A percentile compares a stretch with the other conserved stretches of the same genome.
These are phyloP conservation scores for Drosophila nikananu DNA, from an alignment of 1,140 invertebrate species.

Conservation along the genomic window DNA sequence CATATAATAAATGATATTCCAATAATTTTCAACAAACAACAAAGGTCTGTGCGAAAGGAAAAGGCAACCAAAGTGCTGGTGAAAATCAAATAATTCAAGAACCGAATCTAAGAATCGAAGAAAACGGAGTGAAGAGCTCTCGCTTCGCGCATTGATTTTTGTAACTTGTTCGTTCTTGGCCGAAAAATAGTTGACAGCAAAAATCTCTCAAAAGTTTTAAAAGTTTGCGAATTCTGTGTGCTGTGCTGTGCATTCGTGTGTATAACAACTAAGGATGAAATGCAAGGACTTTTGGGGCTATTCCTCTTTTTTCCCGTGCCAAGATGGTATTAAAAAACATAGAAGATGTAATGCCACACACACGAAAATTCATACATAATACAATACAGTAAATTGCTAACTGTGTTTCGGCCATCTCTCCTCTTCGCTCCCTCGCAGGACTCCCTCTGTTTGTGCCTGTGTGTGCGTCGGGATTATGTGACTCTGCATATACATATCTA, in stretches of 20 bases:
- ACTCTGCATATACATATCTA: constrained; percentile 50
- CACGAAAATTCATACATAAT: constrained; percentile 62
- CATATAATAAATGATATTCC: constrained; percentile 70
- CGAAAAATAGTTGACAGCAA: constrained; percentile 35
- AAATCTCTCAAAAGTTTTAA: constrained; percentile 26
- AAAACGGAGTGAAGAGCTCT: constrained; percentile 10
- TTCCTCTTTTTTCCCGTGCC: constrained; percentile 7
- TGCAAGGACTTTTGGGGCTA: constrained; percentile 43
- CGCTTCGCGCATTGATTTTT: constrained; percentile 45
- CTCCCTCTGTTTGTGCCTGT: constrained; percentile 12
- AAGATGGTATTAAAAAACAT: constrained; percentile 41
- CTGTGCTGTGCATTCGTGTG: constrained; percentile 58
- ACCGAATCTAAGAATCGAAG: constrained; percentile 3
- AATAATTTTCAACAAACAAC: constrained; percentile 73
- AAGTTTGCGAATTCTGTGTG: constrained; percentile 38
- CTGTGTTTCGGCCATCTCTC: constrained; percentile 46
- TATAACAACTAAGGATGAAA: constrained; percentile 69
- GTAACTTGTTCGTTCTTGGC: constrained; percentile 18
- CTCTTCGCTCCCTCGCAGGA: constrained; percentile 10
- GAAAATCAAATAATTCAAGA: constrained; percentile 25
- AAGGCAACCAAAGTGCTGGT: constrained; percentile 38
- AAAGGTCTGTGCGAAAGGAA: constrained; percentile 52
- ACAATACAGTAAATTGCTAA: constrained; percentile 66
- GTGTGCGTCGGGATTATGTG: constrained; percentile 63
- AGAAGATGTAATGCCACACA: constrained; percentile 46